Evolutionary conservation across 37 sponge, comb jelly and placozoan species (phyloP).

Genomic region (Mnemiopsis leidyi): DNA sequence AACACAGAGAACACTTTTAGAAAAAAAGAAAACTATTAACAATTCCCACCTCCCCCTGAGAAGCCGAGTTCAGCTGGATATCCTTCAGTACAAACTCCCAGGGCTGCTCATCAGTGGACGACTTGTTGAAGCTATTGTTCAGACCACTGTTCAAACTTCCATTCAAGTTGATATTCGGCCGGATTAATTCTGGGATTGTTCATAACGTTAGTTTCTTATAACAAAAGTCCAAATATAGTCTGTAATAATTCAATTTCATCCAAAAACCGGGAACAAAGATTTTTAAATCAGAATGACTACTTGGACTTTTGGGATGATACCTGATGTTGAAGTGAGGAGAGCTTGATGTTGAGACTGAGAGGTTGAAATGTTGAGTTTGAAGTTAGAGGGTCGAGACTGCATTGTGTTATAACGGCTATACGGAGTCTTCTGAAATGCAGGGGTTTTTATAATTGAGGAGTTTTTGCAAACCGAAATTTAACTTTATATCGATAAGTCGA

Average conservation of each 20-base stretch:
- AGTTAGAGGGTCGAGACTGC: not conserved
- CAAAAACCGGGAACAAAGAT: too few species aligned
- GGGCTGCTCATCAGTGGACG: conserved; percentile 2
- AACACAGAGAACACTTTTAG: too few species aligned
- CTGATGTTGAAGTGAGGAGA: not conserved
- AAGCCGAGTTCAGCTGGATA: conserved; percentile 54
- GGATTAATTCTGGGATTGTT: not conserved
- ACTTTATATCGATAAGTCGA: too few species aligned
- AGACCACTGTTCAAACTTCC: conserved; percentile 42
- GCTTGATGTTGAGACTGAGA: not conserved
- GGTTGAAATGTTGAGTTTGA: not conserved
- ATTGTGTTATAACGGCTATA: not conserved
- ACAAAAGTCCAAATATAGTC: too few species aligned
- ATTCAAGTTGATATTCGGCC: not conserved
- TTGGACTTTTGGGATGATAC: too few species aligned
- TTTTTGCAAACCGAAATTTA: too few species aligned
- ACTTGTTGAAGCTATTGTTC: conserved; percentile 48
- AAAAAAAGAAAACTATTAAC: too few species aligned
- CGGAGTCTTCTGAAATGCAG: not conserved
- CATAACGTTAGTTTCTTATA: too few species aligned
- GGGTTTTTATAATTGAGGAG: too few species aligned
- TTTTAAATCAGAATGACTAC: too few species aligned
- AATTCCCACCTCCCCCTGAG: conserved; percentile 61
- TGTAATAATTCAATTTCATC: too few species aligned
- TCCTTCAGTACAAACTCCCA: conserved; percentile 36